Percentiles rank a stretch among this genome's conserved stretches.
Conservation (phyloP, 64 coral and sea anemone species). For the Stylophora pistillata region DNA sequence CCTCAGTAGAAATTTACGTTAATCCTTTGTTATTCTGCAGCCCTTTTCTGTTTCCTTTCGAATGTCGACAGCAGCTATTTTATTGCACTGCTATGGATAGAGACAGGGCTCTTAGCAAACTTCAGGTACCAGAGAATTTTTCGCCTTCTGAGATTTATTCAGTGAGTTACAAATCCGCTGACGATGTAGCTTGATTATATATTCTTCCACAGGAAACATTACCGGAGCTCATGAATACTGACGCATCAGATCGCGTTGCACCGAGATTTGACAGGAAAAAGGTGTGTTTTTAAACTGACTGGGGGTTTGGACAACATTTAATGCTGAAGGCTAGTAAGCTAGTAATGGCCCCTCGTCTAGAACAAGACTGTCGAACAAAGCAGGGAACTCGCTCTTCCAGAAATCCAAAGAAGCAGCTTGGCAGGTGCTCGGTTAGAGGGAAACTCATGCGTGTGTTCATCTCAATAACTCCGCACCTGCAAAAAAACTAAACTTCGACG, state of each 20-base stretch:
- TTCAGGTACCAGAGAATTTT: conserved; percentile 64
- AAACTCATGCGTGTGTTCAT: too few species aligned
- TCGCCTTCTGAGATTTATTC: background rate
- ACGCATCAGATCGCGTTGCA: conserved; percentile 91
- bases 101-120: conserved; percentile 96
- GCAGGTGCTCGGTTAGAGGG: too few species aligned
- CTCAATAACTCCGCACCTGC: too few species aligned
- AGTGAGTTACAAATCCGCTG: background rate
- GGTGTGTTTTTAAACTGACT: conserved; percentile 39
- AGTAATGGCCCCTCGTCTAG: background rate
- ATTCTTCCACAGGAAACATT: conserved; percentile 72
- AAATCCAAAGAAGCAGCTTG: too few species aligned
- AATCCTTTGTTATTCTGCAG: conserved; percentile 46
- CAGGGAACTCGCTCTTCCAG: too few species aligned
- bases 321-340: background rate
- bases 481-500: too few species aligned
- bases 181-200: background rate
- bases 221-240: conserved; percentile 93
- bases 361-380: too few species aligned
- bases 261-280: conserved; percentile 97
- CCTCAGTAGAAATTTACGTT: background rate
- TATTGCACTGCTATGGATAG: conserved; percentile 98
- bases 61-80: conserved; percentile 98
- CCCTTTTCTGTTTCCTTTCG: conserved; percentile 95
- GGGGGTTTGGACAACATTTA: background rate